Evolutionary conservation across 1,140 invertebrate genomes (phyloP), one percentile per base, ranked within the genome.

Genomic region (Mercenaria mercenaria): DNA sequence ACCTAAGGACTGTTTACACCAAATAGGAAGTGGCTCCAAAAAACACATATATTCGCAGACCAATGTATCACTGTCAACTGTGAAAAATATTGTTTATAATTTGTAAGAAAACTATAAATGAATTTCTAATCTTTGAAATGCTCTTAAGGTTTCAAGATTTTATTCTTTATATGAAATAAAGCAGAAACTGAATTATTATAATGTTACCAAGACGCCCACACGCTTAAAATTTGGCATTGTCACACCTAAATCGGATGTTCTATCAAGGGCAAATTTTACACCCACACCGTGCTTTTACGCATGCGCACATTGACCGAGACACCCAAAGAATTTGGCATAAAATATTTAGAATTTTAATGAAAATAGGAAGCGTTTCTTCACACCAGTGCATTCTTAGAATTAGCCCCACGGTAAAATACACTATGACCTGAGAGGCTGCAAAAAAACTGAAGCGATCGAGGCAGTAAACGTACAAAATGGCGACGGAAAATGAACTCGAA

Each of bases 281-380:
- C 11, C 72, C 3, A 32, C 67, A 72, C 41, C 72, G 47, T 37
- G 18, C 20, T 37, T 79, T 20, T 32, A 50, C 76, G 76, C 76
- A 79, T 79, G 76, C 76, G 76, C 76, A 79, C n/a, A n/a, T 20
- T 23, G 15, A 79, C 26, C 47, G 76, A 79, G 76, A 79, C 76
- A 79, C 76, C 76, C 76, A 79, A 79, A 79, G 76, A 79, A 79
- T 79, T 79, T 56, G 76, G 76, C 76, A 79, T 79, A 79, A 79
- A 79, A 79, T 79, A 79, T 79, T 79, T 79, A 26, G 47, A 79
- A 79, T 79, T 79, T 79, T 79, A 79, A 79, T 79, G 56, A 79
- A 52, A 52, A 34, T 76, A n/a, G 1, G 0, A 29, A 72, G 67
- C 18, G 2, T 72, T 11, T 23, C n/a, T 67, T 13, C 1, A 10